phyloP scores from a whole-genome alignment of 2,888 invertebrate genomes.

The Drosophila infuscata region DNA sequence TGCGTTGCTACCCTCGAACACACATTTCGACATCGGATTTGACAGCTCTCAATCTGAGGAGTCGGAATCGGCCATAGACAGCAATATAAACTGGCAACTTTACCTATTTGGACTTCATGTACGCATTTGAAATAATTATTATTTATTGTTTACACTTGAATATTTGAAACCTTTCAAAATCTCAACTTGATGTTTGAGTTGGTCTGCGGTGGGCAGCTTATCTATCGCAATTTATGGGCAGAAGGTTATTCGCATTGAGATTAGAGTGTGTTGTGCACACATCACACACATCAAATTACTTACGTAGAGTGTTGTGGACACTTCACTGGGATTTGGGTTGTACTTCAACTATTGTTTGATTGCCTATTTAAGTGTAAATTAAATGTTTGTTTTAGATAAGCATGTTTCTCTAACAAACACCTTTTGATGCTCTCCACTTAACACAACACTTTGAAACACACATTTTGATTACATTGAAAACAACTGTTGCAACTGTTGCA shows the following conservation, averaged over 20 bases:
- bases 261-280: conserved; percentile 13
- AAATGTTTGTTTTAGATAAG: conserved; percentile 17
- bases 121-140: conserved; percentile 64
- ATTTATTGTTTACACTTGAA: conserved; percentile 73
- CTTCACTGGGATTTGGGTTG: conserved; percentile 17
- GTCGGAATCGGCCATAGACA: conserved; percentile 36
- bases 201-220: conserved; percentile 27
- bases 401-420: background rate
- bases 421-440: background rate
- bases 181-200: conserved; percentile 12
- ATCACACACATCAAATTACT: background rate
- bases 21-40: conserved; percentile 48
- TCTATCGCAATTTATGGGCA: conserved; percentile 18
- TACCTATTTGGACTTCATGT: conserved; percentile 59
- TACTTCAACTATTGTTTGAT: conserved; percentile 11
- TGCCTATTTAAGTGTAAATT: conserved; percentile 5
- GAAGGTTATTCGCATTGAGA: conserved; percentile 41
- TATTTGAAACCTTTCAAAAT: conserved; percentile 51
- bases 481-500: background rate
- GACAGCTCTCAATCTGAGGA: conserved; percentile 56
- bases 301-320: conserved; percentile 18
- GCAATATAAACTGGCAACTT: conserved; percentile 17
- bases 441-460: background rate
- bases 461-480: background rate
- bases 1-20: conserved; percentile 13